These are phyloP conservation scores for Drosophila obscura DNA, from an alignment of 1,140 invertebrate genomes.

Conservation along the genomic window DNA sequence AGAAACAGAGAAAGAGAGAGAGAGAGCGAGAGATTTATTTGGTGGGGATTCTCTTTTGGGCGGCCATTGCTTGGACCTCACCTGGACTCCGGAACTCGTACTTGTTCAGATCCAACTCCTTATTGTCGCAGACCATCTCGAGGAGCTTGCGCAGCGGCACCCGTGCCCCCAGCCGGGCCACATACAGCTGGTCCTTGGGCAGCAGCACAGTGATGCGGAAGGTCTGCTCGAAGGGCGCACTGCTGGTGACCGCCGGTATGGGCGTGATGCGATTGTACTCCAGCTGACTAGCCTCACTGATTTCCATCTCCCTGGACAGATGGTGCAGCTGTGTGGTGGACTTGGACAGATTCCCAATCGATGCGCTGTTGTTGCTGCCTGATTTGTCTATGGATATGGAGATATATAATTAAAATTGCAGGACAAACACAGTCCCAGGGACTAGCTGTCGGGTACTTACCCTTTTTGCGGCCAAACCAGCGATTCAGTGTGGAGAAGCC, in stretches of 20 bases:
- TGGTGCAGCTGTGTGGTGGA: slow-evolving; percentile 81
- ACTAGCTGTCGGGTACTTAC: slow-evolving; percentile 37
- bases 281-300: slow-evolving; percentile 83
- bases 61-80: slow-evolving; percentile 75
- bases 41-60: too few relatives aligned
- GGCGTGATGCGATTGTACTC: slow-evolving; percentile 83
- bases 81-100: slow-evolving; percentile 92
- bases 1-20: background rate
- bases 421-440: too few relatives aligned
- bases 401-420: too few relatives aligned
- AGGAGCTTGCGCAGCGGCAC: slow-evolving; percentile 88
- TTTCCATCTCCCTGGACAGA: slow-evolving; percentile 64
- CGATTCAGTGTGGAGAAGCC: slow-evolving; percentile 83
- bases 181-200: slow-evolving; percentile 91
- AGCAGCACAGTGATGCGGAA: slow-evolving; percentile 88
- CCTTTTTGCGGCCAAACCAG: slow-evolving; percentile 82
- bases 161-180: slow-evolving; percentile 85
- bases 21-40: background rate
- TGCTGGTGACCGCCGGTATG: slow-evolving; percentile 78
- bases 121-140: slow-evolving; percentile 91
- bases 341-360: slow-evolving; percentile 79
- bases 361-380: slow-evolving; percentile 38
- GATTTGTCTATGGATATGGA: slow-evolving; percentile 47
- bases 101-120: slow-evolving; percentile 89
- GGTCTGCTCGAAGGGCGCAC: slow-evolving; percentile 83